Evolutionary conservation across 1,140 invertebrate species (phyloP), one percentile per base, ranked within the genome.

Genomic region (Colletes latitarsis): DNA sequence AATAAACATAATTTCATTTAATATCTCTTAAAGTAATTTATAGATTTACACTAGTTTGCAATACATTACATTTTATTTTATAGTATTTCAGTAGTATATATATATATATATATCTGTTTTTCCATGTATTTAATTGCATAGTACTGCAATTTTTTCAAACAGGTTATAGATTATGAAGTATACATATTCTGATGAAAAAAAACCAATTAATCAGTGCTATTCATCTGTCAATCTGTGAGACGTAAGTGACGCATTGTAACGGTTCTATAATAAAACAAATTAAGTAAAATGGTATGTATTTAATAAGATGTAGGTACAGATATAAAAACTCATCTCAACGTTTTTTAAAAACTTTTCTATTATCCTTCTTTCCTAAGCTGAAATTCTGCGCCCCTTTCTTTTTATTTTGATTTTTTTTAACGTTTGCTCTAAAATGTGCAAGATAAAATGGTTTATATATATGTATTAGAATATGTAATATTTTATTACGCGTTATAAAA

Each of bases 251-350:
- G 87, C 89, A 92, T 91, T 92, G 90, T 92, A 92, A 89, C 88
- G 87, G 83, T 90, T 92, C 88, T 91, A 89, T 91, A 91, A 92
- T 91, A 92, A 91, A 91, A 90, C 79, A 87, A 83, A 84, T 90
- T 57, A 85, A 88, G 57, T 84, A 83, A 88, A 82, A 75, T 82
- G 41, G 67, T 77, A 78, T 75, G 55, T 64, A 58, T 86, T 86
- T 85, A 86, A 85, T 85, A 57, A 74, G 21, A 76, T 68, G 39
- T 14, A 78, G 60, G 75, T 85, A 76, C 64, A 81, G 39, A 77
- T 78, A 80, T 52, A 62, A 75, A 82, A 58, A 52, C 62, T 72
- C 43, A 15, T 10, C 52, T 84, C 66, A 87, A 71, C 70, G 77
- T 76, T 67, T 86, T 52, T 58, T 77, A 58, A 75, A 71, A 62